Conservation (phyloP, 92 coral and sea anemone genomes). For the Umimayanthus kanabou region DNA sequence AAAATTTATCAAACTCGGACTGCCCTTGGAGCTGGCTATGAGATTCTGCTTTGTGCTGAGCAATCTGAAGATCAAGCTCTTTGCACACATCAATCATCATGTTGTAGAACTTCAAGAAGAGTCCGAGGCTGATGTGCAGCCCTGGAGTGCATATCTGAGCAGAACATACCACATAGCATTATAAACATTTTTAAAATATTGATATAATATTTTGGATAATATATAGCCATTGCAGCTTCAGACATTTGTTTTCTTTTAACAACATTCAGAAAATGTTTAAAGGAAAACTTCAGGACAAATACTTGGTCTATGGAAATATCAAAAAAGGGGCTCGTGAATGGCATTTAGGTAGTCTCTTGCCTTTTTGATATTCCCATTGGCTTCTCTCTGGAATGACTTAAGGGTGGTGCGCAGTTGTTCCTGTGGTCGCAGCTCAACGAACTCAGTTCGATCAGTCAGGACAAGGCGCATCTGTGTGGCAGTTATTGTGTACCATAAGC, state of each 20-base stretch:
- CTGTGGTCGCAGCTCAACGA: not conserved
- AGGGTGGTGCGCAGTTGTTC: not conserved
- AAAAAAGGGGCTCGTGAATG: conserved; percentile 37
- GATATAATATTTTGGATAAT: no score
- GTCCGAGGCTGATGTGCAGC: not conserved
- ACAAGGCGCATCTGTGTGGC: conserved; percentile 26
- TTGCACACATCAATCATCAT: not conserved
- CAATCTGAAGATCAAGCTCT: not conserved
- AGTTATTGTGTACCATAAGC: conserved; percentile 16
- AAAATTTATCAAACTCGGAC: not conserved
- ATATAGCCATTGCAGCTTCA: no score
- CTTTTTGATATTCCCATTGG: conserved; percentile 23
- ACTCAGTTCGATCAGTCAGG: not conserved
- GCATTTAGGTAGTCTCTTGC: conserved; percentile 33
- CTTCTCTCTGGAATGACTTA: conserved; percentile 1
- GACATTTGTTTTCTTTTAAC: no score
- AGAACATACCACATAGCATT: not conserved
- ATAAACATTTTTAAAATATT: not conserved
- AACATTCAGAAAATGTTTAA: no score
- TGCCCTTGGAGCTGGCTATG: not conserved
- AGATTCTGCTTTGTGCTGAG: not conserved
- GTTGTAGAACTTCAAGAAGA: not conserved
- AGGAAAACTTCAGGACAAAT: no score
- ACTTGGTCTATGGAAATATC: conserved; percentile 44
- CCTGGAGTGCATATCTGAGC: not conserved